A percentile compares a stretch with the other conserved stretches of the same genome.
phyloP scores from a whole-genome alignment of 2,888 invertebrate genomes.

The Eledone cirrhosa region DNA sequence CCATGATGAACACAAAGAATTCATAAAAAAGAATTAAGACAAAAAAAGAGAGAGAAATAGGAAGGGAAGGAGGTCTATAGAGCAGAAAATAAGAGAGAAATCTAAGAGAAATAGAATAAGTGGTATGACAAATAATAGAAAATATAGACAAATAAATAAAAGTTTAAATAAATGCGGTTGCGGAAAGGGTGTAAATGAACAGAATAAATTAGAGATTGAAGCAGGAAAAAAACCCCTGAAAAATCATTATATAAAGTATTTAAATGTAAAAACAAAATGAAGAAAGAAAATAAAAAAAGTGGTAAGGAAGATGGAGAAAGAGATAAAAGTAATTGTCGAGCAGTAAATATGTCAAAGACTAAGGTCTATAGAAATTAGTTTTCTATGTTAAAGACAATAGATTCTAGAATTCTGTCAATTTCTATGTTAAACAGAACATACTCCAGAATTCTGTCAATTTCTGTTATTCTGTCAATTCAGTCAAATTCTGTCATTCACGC shows the following conservation, averaged over 20 bases:
- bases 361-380: no score
- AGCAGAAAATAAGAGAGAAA: neutral
- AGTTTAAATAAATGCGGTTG: neutral
- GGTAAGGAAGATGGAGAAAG: neutral
- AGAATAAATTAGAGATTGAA: neutral
- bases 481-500: no score
- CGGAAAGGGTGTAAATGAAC: neutral
- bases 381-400: no score
- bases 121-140: neutral
- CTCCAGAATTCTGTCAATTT: no score
- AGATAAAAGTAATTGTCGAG: neutral
- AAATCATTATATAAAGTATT: neutral
- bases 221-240: neutral
- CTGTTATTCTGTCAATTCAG: no score
- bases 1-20: neutral
- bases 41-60: neutral
- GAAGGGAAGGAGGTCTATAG: neutral
- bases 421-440: no score
- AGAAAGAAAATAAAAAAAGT: neutral
- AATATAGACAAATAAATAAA: neutral
- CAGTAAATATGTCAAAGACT: no score
- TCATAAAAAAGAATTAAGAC: neutral
- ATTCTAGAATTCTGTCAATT: no score
- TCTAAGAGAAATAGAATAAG: neutral
- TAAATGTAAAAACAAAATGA: neutral